Evolutionary conservation across 2,888 invertebrate genomes (phyloP), one percentile per base, ranked within the genome.

Genomic region (Boloria selene): DNA sequence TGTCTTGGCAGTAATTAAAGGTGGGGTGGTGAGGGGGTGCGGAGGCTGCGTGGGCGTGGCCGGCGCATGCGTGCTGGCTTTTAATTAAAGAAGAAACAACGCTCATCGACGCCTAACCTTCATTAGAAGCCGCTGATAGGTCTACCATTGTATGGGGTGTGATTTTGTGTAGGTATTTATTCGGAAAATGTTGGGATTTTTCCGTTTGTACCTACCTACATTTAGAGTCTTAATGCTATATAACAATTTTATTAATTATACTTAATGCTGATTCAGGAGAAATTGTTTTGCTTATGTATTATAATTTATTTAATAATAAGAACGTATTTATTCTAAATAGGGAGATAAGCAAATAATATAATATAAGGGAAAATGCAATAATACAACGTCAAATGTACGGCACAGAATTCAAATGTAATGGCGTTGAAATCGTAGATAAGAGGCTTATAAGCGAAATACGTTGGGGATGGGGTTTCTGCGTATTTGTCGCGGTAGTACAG

Each of bases 41-140:
- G 86, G 91, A 90, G 88, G 90, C 90, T 91, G 91, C 78, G 87
- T 79, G 84, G 92, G 92, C 92, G 92, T 86, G 90, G 86, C 76
- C 72, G 76, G 84, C 91, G 91, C 91, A 89, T 89, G 91, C 91
- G 91, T 81, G 75, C 70, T 83, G 67, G 56, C 70, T 78, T 81
- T 89, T 91, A 91, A 92, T 92, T 92, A 91, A 85, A 75, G 61
- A 64, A 78, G 72, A 83, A 85, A 86, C 85, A 86, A 86, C 80
- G 79, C 82, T 89, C 89, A 90, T 90, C 86, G 89, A 83, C 89
- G 88, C 90, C 88, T 89, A 73, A 80, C 72, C 69, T 84, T 90
- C 87, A 90, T 90, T 90, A 90, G 84, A 82, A 65, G 74, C 75
- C 72, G 67, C 71, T 73, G 73, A 74, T 76, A 81, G 78, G 77